Evolutionary conservation across 2,113 vertebrate species (phyloP).

Genomic region (Triplophysa tibetana): DNA sequence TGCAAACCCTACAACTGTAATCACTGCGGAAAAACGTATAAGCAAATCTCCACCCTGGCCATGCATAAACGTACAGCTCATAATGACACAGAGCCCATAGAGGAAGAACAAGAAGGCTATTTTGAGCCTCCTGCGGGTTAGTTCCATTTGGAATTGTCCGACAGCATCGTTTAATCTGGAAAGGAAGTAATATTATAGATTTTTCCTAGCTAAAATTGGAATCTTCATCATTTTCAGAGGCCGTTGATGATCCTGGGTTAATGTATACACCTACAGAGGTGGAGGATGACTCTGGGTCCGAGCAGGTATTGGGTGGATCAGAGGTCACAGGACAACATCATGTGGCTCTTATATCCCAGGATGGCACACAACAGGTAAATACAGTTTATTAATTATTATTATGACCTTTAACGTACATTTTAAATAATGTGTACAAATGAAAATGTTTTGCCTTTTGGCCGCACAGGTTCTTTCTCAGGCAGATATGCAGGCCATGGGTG

Average conservation of each 20-base stretch:
- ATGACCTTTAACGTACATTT: background rate
- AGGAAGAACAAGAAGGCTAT: slow-evolving; percentile 95
- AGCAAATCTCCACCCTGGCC: slow-evolving; percentile 96
- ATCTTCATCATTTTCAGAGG: slow-evolving; percentile 68
- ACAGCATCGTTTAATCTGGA: too few species aligned
- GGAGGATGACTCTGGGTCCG: slow-evolving; percentile 86
- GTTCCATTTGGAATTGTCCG: slow-evolving; percentile 31
- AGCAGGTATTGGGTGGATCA: slow-evolving; percentile 83
- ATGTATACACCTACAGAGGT: slow-evolving; percentile 86
- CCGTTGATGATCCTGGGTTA: slow-evolving; percentile 87
- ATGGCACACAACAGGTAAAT: slow-evolving; percentile 89
- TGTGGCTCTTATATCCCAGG: slow-evolving; percentile 93
- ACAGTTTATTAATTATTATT: slow-evolving; percentile 55
- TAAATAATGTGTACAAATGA: background rate
- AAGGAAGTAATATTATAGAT: too few species aligned
- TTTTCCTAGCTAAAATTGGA: background rate
- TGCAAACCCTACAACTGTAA: slow-evolving; percentile 99
- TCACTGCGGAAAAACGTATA: slow-evolving; percentile 98
- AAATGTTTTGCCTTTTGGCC: background rate
- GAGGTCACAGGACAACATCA: slow-evolving; percentile 86
- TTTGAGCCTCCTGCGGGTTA: slow-evolving; percentile 92
- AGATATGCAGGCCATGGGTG: slow-evolving; percentile 92
- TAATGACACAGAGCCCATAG: slow-evolving; percentile 96
- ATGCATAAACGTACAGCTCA: slow-evolving; percentile 98
- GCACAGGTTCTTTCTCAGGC: slow-evolving; percentile 92